Base-by-base conservation (phyloP, 2,113 vertebrate genomes). In the Psettodes erumei region DNA sequence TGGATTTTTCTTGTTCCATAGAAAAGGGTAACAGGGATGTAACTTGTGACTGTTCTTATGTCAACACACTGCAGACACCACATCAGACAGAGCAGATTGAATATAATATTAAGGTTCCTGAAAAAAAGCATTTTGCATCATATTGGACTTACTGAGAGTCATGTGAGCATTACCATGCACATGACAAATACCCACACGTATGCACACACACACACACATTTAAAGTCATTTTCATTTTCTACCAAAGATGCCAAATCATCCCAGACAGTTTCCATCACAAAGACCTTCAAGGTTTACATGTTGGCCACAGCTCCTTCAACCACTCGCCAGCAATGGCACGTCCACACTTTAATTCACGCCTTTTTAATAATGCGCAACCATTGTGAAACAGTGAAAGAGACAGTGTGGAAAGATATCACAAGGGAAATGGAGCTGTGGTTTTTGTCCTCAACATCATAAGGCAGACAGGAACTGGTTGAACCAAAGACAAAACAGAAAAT, bases 391-490 rank as follows among this genome's bases (percentile, higher is more conserved):
- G 4, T 32, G 2, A 23, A 3, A 21, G 53, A 62, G 35, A 54
- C 42, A 37, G 8, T 5, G 60, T 37, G 50, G 18, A 35, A 30
- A 19, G 6, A 53, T 53, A 53, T 23, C 66, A 4, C 15, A 62
- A 28, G 55, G 56, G 40, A 76, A 77, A 66, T 33, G 4, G 21
- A 75, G 25, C 13, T 42, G 59, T 3, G n/a, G 56, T 3, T 50
- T 62, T 81, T 45, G 4, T 51, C 40, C 8, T 50, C 11, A 47
- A 32, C 25, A 47, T 54, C 25, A 51, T 6, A 63, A 56, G 40
- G n/a, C 67, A 81, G 71, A 82, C 66, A 82, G 77, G 72, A 89
- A 77, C 35, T 3, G 5, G 32, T 10, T 71, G 15, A 82, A 83
- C 80, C 83, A 69, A 81, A 85, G 38, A 62, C 15, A 42, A 21